Base-by-base conservation (phyloP, 2,113 vertebrate genomes). In the Nothoprocta pentlandii region DNA sequence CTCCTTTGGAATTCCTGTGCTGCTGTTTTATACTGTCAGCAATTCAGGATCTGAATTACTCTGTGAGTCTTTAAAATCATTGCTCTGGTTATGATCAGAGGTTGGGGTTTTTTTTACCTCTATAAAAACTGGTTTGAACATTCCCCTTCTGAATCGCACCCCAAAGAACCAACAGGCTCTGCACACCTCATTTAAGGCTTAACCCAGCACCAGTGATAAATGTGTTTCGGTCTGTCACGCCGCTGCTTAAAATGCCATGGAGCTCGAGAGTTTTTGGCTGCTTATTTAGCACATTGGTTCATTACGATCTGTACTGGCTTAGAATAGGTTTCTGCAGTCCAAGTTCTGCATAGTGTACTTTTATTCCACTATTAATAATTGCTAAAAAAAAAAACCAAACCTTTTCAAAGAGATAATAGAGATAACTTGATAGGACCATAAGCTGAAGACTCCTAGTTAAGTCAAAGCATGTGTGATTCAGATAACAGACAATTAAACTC, bases 161-260 rank as follows among this genome's bases (percentile, higher is more conserved):
- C 76, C 66, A 62, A 75, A 93, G 91, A 94, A 68, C 23, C 0
- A 0, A 84, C 71, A 93, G 32, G 15, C 44, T 93, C 93, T 92
- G 62, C 66, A 90, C 64, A 69, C 80, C 53, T 85, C 10, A 84
- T 95, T 92, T 93, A 71, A 83, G 82, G 75, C 88, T 90, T 76
- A 86, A 70, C 47, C 39, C 51, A 25, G 61, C 81, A 87, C 93
- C 76, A 80, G 15, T 15, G 66, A 61, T 79, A 81, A 86, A 86
- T 80, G 82, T 87, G 67, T 92, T 91, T 70, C 46, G 56, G 56
- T 87, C 79, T 32, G 61, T 59, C 73, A 34, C 71, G 71, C 34
- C 34, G 54, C 42, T 78, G 64, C 69, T 88, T 70, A 62, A 70
- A 90, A 67, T 68, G 63, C 71, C 32, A 41, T 36, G 39, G 28